These are phyloP conservation scores for Gymnothorax reevesii DNA, from an alignment of 2,797 vertebrate species.

Conservation along the genomic window DNA sequence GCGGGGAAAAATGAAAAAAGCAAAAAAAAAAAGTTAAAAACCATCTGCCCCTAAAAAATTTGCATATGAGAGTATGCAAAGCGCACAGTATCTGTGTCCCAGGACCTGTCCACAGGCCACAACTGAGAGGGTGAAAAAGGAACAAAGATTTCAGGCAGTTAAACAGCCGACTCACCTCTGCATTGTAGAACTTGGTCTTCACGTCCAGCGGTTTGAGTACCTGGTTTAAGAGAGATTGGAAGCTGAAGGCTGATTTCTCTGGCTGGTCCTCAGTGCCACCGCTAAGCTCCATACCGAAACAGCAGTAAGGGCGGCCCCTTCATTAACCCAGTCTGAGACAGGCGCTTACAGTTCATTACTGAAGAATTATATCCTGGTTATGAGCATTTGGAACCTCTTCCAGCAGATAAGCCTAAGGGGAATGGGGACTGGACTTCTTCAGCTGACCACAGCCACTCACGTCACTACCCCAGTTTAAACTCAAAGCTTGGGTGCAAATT, in stretches of 20 bases:
- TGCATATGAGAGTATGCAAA: neutral
- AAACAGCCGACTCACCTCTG: constrained; percentile 81
- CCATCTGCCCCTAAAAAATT: neutral
- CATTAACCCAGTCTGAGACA: neutral
- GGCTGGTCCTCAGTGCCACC: constrained; percentile 47
- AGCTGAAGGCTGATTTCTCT: constrained; percentile 66
- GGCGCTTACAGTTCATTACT: neutral
- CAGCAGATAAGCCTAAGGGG: neutral
- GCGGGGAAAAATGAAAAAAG: neutral
- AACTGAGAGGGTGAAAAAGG: neutral
- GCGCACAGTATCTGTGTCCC: neutral
- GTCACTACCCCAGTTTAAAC: constrained; percentile 19
- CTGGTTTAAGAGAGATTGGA: constrained; percentile 84
- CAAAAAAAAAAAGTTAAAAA: neutral
- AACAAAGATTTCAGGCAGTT: neutral
- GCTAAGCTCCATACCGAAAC: constrained; percentile 15
- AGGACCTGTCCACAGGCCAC: neutral
- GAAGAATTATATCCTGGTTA: neutral
- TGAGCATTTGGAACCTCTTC: neutral
- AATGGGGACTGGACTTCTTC: neutral
- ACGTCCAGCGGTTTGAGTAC: constrained; percentile 97
- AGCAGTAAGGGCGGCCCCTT: neutral
- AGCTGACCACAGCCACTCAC: constrained; percentile 24
- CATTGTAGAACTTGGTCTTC: constrained; percentile 99
- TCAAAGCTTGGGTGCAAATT: constrained; percentile 48